Evolutionary conservation across 2,113 vertebrate genomes (phyloP), one percentile per base, ranked within the genome.

Genomic region (Varanus salvator): DNA sequence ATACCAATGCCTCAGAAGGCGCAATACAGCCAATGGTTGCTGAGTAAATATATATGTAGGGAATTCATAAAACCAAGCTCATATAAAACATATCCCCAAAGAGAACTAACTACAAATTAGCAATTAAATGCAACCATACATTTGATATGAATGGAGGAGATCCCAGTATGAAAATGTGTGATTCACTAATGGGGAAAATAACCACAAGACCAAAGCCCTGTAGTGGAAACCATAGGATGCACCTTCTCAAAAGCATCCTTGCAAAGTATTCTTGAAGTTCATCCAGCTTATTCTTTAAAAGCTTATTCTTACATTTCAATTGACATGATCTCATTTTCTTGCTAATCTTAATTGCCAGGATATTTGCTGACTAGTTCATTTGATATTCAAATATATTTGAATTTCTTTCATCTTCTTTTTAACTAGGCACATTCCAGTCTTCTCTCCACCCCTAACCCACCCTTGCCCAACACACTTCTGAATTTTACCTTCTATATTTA

Each of bases 21-120:
- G 92, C 68, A 64, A 80, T 92, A 91, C 38, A 95, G 23, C 17
- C 68, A 6, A 76, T 91, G 3, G 27, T 5, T 78, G 48, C 68
- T 74, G 27, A 38, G 87, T 87, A 90, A 93, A 69, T 4, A 85
- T 0, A 0, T 85, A 52, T 64, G 84, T 50, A 90, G 31, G 89
- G 88, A 91, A 77, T 84, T 80, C 25, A 69, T 90, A 57, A 72
- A 64, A 83, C 0, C 23, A 12, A 84, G 15, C 74, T 90, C 78
- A 89, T 21, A 64, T 38, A n/a, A 89, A 23, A 54, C 31, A 90
- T 1, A 21, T 1, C 1, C 64, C 2, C 31, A 19, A 69, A 80
- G 66, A 66, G 54, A 88, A 81, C 19, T 78, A 81, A 21, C 48
- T 80, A 38, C 48, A 80, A 80, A 54, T 80, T 80, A 80, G 64